Percentiles rank a stretch among this genome's conserved stretches.
Evolutionary conservation across 2,888 invertebrate genomes (phyloP).

Genomic region (Coelogynopora nodosa): DNA sequence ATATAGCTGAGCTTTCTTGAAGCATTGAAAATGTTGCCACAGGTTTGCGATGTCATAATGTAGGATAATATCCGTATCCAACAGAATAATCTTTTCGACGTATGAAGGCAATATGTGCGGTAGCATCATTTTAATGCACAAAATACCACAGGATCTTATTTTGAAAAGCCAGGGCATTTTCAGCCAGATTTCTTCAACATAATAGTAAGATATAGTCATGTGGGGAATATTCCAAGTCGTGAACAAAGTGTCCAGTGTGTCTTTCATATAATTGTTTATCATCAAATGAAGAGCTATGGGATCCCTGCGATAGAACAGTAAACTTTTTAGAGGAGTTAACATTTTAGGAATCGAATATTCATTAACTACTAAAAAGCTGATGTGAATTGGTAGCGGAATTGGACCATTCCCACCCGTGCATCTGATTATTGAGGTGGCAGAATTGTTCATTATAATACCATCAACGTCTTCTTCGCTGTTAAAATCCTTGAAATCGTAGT

Average conservation of each 20-base stretch:
- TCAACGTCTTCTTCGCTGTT: no score
- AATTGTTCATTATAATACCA: no score
- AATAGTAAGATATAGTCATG: slow-evolving; percentile 36
- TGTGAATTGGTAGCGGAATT: slow-evolving; percentile 66
- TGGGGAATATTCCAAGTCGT: slow-evolving; percentile 76
- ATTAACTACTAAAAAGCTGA: slow-evolving; percentile 81
- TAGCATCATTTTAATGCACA: no score
- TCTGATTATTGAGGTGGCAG: no score
- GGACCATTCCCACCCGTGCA: not conserved
- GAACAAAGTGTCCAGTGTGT: slow-evolving; percentile 72
- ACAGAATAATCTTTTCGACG: slow-evolving; percentile 68
- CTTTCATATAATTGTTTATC: slow-evolving; percentile 72
- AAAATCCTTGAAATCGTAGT: no score
- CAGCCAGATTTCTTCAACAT: slow-evolving; percentile 30
- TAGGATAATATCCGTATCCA: slow-evolving; percentile 82
- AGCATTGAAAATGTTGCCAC: slow-evolving; percentile 74
- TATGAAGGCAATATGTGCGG: no score
- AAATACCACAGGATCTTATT: no score
- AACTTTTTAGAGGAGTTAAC: slow-evolving; percentile 78
- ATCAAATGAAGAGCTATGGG: slow-evolving; percentile 82
- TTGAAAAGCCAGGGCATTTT: no score
- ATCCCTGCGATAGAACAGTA: slow-evolving; percentile 77
- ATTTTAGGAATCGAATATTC: slow-evolving; percentile 75
- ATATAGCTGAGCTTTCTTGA: slow-evolving; percentile 69
- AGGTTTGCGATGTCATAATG: slow-evolving; percentile 75